These are phyloP conservation scores for Schizopygopsis malacanthus DNA, from an alignment of 2,797 vertebrate genomes.

Conservation along the genomic window DNA sequence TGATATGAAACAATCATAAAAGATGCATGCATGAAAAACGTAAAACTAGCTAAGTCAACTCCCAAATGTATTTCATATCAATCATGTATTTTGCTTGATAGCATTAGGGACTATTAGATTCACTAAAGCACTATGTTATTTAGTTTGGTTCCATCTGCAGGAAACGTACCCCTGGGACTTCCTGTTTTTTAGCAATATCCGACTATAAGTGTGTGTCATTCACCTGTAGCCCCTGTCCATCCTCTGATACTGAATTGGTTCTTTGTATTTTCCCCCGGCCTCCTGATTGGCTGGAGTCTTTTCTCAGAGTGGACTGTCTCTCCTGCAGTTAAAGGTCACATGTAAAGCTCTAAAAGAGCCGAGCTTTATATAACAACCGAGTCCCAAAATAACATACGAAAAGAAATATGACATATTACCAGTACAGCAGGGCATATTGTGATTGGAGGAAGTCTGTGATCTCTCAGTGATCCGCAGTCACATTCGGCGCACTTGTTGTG, in stretches of 20 bases:
- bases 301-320: conserved; percentile 87
- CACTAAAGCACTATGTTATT: conserved; percentile 1
- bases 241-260: conserved; percentile 90
- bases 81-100: not conserved
- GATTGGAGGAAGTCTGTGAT: conserved; percentile 79
- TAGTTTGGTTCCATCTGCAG: not conserved
- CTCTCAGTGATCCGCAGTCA: conserved; percentile 91
- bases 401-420: not conserved
- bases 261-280: conserved; percentile 90
- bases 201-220: not conserved
- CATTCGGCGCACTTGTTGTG: conserved; percentile 97
- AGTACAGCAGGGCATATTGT: conserved; percentile 26
- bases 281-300: conserved; percentile 85
- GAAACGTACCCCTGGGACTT: not conserved
- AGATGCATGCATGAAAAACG: not conserved
- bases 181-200: not conserved
- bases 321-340: conserved; percentile 78
- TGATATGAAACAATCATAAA: not conserved
- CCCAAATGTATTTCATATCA: not conserved
- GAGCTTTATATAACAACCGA: not conserved
- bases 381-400: not conserved
- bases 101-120: not conserved
- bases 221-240: conserved; percentile 95
- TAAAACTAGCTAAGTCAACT: not conserved
- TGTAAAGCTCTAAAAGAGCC: not conserved